Percentiles rank a stretch among this genome's conserved stretches.
Evolutionary conservation across 2,888 invertebrate species (phyloP).

Genomic region (Zelleria hepariella): DNA sequence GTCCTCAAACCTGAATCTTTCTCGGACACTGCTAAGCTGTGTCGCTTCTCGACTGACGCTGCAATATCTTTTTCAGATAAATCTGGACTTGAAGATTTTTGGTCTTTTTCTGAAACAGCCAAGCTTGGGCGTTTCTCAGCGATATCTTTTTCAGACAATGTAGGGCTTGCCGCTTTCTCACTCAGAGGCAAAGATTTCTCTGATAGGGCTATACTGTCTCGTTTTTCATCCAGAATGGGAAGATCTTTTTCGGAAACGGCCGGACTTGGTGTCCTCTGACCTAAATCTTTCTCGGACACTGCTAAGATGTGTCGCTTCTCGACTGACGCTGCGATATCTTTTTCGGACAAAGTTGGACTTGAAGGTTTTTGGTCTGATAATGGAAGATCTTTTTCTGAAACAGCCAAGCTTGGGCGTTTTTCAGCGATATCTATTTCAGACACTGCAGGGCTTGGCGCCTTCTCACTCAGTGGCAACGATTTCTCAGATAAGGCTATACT

Average conservation of each 20-base stretch:
- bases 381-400: neutral
- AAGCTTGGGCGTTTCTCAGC: neutral
- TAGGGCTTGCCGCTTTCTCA: neutral
- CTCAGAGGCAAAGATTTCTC: neutral
- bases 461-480: neutral
- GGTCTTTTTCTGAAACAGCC: neutral
- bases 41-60: conserved; percentile 10
- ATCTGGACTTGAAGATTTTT: conserved; percentile 8
- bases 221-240: neutral
- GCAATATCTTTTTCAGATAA: conserved; percentile 4
- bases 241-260: neutral
- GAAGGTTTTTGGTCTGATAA: neutral
- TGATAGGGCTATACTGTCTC: neutral
- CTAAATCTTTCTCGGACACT: neutral
- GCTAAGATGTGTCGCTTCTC: conserved; percentile 4
- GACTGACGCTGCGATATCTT: conserved; percentile 5
- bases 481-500: neutral
- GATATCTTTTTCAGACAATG: neutral
- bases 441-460: neutral
- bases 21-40: conserved; percentile 6
- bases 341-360: conserved; percentile 1
- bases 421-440: neutral
- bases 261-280: neutral
- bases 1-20: neutral
- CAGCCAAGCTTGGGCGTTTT: neutral